A percentile compares a stretch with the other conserved stretches of the same genome.
Evolutionary conservation across 2,797 vertebrate species (phyloP).

Genomic region (Lophius americanus): DNA sequence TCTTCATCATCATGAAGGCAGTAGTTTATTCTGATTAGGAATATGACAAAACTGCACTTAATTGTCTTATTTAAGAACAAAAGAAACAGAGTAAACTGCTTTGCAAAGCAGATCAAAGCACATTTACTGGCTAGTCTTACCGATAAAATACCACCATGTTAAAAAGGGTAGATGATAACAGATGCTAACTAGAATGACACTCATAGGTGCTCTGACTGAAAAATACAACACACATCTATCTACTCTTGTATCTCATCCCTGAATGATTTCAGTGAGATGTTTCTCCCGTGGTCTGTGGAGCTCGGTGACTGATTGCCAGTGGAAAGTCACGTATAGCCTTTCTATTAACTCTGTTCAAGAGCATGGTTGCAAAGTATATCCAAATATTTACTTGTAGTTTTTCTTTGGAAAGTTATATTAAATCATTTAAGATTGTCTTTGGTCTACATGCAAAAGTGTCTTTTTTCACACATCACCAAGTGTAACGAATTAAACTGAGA

Average conservation of each 20-base stretch:
- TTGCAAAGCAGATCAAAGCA: too few species aligned
- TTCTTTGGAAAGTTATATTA: slow-evolving; percentile 48
- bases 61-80: slow-evolving; percentile 14
- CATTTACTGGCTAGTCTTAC: too few species aligned
- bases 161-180: too few species aligned
- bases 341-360: slow-evolving; percentile 36
- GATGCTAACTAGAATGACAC: too few species aligned
- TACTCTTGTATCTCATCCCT: too few species aligned
- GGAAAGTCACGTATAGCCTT: slow-evolving; percentile 27
- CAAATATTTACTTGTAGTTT: slow-evolving; percentile 86
- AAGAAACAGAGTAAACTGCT: slow-evolving; percentile 25
- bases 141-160: too few species aligned
- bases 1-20: neutral
- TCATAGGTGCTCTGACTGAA: too few species aligned
- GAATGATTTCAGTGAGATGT: too few species aligned
- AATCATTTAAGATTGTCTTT: slow-evolving; percentile 69
- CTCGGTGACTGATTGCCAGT: neutral
- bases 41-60: slow-evolving; percentile 12
- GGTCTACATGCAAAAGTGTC: slow-evolving; percentile 30
- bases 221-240: too few species aligned
- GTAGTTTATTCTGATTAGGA: slow-evolving; percentile 5
- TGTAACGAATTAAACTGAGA: slow-evolving; percentile 1
- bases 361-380: slow-evolving; percentile 67
- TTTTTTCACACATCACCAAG: neutral
- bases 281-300: too few species aligned